Evolutionary conservation across 1,140 invertebrate genomes (phyloP).

Genomic region (Bombus huntii): DNA sequence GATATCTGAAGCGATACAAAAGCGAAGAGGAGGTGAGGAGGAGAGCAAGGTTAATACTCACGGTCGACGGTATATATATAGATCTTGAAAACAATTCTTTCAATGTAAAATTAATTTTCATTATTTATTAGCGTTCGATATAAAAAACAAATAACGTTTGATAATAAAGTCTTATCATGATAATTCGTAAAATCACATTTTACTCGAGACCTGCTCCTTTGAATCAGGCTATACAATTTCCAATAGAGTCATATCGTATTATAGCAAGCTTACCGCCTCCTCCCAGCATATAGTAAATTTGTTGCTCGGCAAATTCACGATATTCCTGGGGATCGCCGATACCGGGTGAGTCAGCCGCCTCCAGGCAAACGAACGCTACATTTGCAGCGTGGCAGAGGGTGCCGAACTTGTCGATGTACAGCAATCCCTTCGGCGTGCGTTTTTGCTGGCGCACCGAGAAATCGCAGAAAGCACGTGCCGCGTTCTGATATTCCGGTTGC

Average conservation of each 20-base stretch:
- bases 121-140: too few species aligned
- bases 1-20: too few species aligned
- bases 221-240: background rate
- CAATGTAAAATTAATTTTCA: too few species aligned
- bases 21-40: too few species aligned
- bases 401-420: constrained; percentile 85
- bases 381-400: constrained; percentile 85
- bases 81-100: too few species aligned
- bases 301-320: constrained; percentile 84
- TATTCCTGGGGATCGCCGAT: constrained; percentile 77
- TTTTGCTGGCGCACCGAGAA: constrained; percentile 80
- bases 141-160: too few species aligned
- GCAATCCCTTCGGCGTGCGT: constrained; percentile 83
- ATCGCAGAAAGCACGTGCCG: constrained; percentile 83
- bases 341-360: constrained; percentile 80
- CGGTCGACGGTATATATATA: too few species aligned
- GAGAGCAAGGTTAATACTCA: too few species aligned
- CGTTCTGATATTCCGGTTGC: constrained; percentile 79
- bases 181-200: background rate
- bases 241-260: background rate
- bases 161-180: too few species aligned
- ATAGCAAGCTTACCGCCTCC: constrained; percentile 70
- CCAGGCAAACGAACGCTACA: constrained; percentile 84
- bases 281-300: constrained; percentile 86
- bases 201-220: background rate